Evolutionary conservation across 2,888 invertebrate species (phyloP), one percentile per base, ranked within the genome.

Genomic region (Mythimna albipuncta): DNA sequence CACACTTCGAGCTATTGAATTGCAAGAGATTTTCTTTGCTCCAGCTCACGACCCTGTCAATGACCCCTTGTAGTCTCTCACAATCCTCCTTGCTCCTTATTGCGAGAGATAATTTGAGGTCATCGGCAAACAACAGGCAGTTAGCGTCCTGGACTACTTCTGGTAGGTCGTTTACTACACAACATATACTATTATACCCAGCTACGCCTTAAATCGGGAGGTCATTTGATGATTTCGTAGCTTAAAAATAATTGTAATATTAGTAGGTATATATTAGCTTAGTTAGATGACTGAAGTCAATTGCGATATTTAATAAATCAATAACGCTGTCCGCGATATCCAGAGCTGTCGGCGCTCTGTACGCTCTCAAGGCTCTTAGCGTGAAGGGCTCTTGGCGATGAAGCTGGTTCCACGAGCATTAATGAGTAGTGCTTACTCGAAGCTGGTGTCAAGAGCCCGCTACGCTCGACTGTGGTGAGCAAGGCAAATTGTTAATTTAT

Each of bases 391-490:
- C 64, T 81, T 47, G 11, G 26, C 55, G 50, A 21, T 32, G 58
- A 35, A 54, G 55, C 64, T 58, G 66, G 41, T 21, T 50, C 35
- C 26, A 57, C 38, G 41, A 75, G 54, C 19, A 65, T 69, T 54
- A 59, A 81, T 54, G 76, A 75, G 76, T 50, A 75, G 69, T 68
- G 44, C 81, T 64, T 64, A 16, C 47, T 16, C 16, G 5, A 1
- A 32, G 50, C 21, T 26, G 59, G 32, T 47, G 75, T 59, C 9
- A 50, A 80, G 64, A 16, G 32, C 32, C 26, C 6, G 47, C 5
- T 26, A 6, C 32, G 35, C 54, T 73, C 21, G 19, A 47, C 16
- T 16, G 35, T 9, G 7, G 67, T 66, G 75, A 38, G 44, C 35
- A 26, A 21, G 21, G 59, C 0, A 16, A 71, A 59, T 6, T 50